Percentiles rank a stretch among this genome's conserved stretches.
These are phyloP conservation scores for Cerastis rubricosa DNA, from an alignment of 2,888 invertebrate genomes.

Conservation along the genomic window DNA sequence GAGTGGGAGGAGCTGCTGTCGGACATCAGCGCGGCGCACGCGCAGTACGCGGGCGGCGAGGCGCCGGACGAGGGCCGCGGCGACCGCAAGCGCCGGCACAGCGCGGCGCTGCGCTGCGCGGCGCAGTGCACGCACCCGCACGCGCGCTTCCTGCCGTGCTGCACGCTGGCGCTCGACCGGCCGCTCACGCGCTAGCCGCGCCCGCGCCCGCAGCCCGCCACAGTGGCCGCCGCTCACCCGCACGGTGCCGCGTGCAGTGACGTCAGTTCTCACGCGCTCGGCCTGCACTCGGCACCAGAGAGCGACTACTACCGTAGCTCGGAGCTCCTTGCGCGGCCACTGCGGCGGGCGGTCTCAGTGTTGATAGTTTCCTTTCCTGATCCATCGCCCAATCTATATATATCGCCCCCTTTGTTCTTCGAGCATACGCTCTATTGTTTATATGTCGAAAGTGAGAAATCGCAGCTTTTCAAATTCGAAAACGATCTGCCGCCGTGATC, in stretches of 20 bases:
- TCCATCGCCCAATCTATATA: constrained; percentile 70
- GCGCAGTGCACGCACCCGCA: constrained; percentile 82
- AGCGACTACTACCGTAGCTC: constrained; percentile 13
- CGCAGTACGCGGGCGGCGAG: constrained; percentile 83
- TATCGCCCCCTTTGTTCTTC: constrained; percentile 71
- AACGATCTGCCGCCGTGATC: constrained; percentile 61
- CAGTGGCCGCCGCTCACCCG: constrained; percentile 1
- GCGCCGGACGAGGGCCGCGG: constrained; percentile 71
- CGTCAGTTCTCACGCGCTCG: neutral
- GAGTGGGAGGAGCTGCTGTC: constrained; percentile 92
- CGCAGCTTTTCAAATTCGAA: constrained; percentile 63
- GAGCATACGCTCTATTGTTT: constrained; percentile 60
- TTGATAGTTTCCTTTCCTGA: constrained; percentile 53
- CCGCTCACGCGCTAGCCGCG: constrained; percentile 86
- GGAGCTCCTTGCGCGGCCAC: constrained; percentile 13
- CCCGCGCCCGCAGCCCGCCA: neutral
- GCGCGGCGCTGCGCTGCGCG: constrained; percentile 83
- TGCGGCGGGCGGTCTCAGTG: constrained; percentile 30
- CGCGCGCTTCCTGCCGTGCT: constrained; percentile 90
- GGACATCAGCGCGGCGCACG: constrained; percentile 91
- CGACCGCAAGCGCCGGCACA: constrained; percentile 91
- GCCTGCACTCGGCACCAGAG: constrained; percentile 7
- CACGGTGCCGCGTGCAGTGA: constrained; percentile 23
- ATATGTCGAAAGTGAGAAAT: constrained; percentile 53
- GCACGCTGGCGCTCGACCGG: constrained; percentile 81